Base-by-base conservation (phyloP, 2,888 invertebrate genomes). In the Sesia bembeciformis region DNA sequence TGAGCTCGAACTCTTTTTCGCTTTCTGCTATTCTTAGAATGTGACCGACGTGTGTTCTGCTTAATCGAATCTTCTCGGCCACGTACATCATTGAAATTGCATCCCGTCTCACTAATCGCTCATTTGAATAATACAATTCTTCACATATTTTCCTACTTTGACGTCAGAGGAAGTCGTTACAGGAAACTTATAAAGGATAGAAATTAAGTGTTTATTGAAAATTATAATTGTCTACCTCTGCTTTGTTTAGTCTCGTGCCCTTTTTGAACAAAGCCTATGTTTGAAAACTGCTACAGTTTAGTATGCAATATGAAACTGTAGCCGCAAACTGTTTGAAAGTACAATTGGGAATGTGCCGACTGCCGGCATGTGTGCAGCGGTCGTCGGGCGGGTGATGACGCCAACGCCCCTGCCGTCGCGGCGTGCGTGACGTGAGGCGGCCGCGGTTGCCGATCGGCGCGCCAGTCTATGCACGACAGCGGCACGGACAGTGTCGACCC, bases 401-500 rank as follows among this genome's bases (percentile, higher is more conserved):
- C 49, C 53, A 53, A 49, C 55, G 54, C 62, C 60, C 62, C 55
- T 58, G 54, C 54, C 52, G 50, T 56, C 50, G 56, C 59, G 58
- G 59, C 49, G 40, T 38, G 23, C 23, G 65, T 60, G 61, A 57
- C 60, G 60, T 59, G 56, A 51, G 58, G 58, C 56, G 59, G 59
- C 53, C 61, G 59, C 55, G 52, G 52, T 49, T 53, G 49, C 58
- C 60, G 54, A 53, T 57, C 57, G 58, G 54, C 65, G 52, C 75
- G 74, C 67, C 81, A 88, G 88, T 88, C 86, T 84, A 70, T 80
- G 83, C 82, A 78, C 86, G 73, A 78, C 78, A 83, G 84, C 86
- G 86, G 83, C 86, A 83, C 87, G 76, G 78, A 81, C 80, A 78
- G 86, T 84, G 84, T 85, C 81, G 80, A 78, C 67, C 85, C 87